phyloP scores from a whole-genome alignment of 53 echinoderm and acorn worm genomes.

The Astropecten irregularis region DNA sequence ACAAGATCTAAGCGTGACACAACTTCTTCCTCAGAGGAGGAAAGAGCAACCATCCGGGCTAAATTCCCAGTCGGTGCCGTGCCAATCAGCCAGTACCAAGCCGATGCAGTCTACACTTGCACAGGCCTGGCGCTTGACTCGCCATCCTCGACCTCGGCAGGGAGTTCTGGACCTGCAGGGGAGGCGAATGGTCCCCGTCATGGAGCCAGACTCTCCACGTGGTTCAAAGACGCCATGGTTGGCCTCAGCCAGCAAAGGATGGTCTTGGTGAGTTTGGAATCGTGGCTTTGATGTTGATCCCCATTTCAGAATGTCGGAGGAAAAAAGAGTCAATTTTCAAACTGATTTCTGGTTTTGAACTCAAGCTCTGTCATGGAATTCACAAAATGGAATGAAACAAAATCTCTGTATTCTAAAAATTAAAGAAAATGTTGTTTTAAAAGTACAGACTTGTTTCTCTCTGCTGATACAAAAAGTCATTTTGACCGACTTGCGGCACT shows the following conservation, averaged over 20 bases:
- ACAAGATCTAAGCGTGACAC: not conserved
- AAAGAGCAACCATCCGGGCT: not conserved
- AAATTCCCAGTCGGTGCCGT: conserved; percentile 4
- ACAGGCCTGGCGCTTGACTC: conserved; percentile 19
- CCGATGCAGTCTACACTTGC: conserved; percentile 24
- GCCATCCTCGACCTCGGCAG: not conserved
- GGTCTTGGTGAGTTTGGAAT: conserved; percentile 57
- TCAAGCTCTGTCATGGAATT: no score
- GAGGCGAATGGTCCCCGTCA: not conserved
- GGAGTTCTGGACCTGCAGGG: not conserved
- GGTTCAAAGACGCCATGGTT: conserved; percentile 73
- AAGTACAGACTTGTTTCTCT: no score
- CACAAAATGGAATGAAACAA: no score
- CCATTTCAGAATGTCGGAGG: no score
- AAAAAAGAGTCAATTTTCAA: no score
- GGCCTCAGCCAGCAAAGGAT: conserved; percentile 49
- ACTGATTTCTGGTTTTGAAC: no score
- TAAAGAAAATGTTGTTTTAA: no score
- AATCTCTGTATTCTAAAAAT: no score
- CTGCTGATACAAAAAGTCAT: no score
- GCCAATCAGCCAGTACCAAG: conserved; percentile 6
- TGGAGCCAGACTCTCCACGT: conserved; percentile 49
- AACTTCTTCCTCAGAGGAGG: not conserved
- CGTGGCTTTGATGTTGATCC: no score
- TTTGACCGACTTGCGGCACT: no score